These are phyloP conservation scores for Platyscapa corneri DNA, from an alignment of 1,140 invertebrate species.

Conservation along the genomic window DNA sequence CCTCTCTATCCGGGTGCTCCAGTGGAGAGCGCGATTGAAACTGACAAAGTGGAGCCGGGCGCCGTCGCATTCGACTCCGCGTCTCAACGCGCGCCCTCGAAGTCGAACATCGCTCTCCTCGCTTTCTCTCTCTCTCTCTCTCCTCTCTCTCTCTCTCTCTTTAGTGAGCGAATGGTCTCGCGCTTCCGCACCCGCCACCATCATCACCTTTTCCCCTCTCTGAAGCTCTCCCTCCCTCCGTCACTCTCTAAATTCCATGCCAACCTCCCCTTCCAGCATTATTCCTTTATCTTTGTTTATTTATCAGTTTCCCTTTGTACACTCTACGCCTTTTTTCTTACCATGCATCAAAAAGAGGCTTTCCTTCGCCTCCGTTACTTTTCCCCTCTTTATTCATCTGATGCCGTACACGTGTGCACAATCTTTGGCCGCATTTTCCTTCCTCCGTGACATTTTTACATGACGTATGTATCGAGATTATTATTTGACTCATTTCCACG, in stretches of 20 bases:
- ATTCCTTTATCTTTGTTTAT: slow-evolving; percentile 2
- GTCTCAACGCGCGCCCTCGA: slow-evolving; percentile 48
- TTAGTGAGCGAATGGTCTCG: background rate
- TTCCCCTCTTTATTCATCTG: background rate
- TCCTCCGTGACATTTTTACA: background rate
- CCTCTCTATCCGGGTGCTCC: slow-evolving; percentile 22
- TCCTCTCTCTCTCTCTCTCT: background rate
- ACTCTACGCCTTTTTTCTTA: background rate
- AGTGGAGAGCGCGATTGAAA: slow-evolving; percentile 58
- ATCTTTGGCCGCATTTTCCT: background rate
- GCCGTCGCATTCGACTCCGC: slow-evolving; percentile 43
- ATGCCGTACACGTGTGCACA: background rate
- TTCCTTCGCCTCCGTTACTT: background rate
- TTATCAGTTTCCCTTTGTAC: background rate
- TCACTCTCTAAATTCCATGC: slow-evolving; percentile 1
- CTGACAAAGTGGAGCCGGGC: slow-evolving; percentile 52
- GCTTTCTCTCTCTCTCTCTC: background rate
- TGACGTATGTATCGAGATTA: background rate
- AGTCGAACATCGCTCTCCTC: slow-evolving; percentile 32
- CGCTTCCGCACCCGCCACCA: background rate
- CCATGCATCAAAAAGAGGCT: background rate
- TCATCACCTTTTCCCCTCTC: background rate
- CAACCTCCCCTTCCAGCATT: background rate
- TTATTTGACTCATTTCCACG: background rate
- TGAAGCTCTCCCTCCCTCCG: background rate